Base-by-base conservation (phyloP, 37 sponge, comb jelly and placozoan genomes). In the Dysidea cf. avara region DNA sequence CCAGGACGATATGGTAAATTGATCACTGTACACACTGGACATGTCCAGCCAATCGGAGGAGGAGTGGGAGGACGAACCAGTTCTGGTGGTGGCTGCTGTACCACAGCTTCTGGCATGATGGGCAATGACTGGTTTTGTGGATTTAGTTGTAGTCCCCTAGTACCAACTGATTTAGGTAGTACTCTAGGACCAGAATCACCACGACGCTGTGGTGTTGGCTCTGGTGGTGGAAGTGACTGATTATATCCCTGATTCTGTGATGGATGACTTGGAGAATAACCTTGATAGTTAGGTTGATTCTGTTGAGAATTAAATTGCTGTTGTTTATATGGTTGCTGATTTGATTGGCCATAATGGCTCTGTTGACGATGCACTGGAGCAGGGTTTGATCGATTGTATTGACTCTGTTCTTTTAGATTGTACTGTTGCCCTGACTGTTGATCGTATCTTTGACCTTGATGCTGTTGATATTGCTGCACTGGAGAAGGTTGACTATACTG, bases 1-100 rank as follows among this genome's bases (percentile, higher is more conserved):
- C 96, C 96, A 11, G 96, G 96, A 7, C 92, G 76, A 3, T 52
- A 52, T 13, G 96, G 96, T 14, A 68, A 72, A 69, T 95, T 95
- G 36, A 78, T 25, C 36, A 78, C 74, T 12, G 96, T 95, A 73
- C 96, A 95, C 24, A 2, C 28, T 0, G 83, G 72, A 79, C 96
- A 95, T 33, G 25, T 21, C 96, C 96, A 95, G 38, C 96, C 96
- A 4, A 69, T 59, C 26, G 37, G 63, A 34, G 35, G 40, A 13
- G 78, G 74, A 26, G 64, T 28, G 13, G 76, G 72, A 17, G 88
- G 77, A 9, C 46, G 46, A 43, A 43, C 46, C 46, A 9, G 46
- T 43, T 43, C 9, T 24, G 54, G 56, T 24, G 54, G 56, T 24
- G 64, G 63, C 16, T 32, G 36, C 35, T 26, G 40, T 2, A 62